Percentiles rank a stretch among this genome's conserved stretches.
Conservation (phyloP, 1,140 invertebrate genomes). For the Solenopsis invicta region DNA sequence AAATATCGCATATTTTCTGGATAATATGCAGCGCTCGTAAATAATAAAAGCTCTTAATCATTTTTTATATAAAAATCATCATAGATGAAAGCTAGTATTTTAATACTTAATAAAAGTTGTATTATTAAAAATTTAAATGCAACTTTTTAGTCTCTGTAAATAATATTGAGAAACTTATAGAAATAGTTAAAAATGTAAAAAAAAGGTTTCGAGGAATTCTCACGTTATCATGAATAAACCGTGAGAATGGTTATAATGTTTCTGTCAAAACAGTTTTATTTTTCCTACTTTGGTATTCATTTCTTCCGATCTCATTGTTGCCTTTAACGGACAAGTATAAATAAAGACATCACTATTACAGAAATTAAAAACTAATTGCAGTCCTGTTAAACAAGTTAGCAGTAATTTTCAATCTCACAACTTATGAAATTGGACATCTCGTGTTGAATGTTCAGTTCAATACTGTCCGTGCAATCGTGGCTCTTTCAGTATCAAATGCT, state of each 20-base stretch:
- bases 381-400: slow-evolving; percentile 65
- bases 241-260: not conserved
- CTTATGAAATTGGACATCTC: slow-evolving; percentile 67
- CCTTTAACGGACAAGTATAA: slow-evolving; percentile 35
- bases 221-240: not conserved
- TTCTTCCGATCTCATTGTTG: not conserved
- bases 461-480: not conserved
- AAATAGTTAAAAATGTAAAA: not conserved
- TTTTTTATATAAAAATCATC: slow-evolving; percentile 72
- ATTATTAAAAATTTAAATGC: not conserved
- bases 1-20: slow-evolving; percentile 82
- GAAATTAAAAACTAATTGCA: slow-evolving; percentile 67
- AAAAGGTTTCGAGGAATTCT: not conserved
- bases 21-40: slow-evolving; percentile 82
- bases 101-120: not conserved
- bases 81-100: slow-evolving; percentile 68
- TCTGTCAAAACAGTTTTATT: not conserved
- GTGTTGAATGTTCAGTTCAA: not conserved
- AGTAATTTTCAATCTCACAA: slow-evolving; percentile 68
- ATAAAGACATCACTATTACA: slow-evolving; percentile 53
- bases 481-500: not conserved
- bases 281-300: not conserved
- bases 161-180: not conserved
- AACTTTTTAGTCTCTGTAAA: not conserved
- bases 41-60: slow-evolving; percentile 79